Evolutionary conservation across 2,888 invertebrate genomes (phyloP), one percentile per base, ranked within the genome.

Genomic region (Cerastis rubricosa): DNA sequence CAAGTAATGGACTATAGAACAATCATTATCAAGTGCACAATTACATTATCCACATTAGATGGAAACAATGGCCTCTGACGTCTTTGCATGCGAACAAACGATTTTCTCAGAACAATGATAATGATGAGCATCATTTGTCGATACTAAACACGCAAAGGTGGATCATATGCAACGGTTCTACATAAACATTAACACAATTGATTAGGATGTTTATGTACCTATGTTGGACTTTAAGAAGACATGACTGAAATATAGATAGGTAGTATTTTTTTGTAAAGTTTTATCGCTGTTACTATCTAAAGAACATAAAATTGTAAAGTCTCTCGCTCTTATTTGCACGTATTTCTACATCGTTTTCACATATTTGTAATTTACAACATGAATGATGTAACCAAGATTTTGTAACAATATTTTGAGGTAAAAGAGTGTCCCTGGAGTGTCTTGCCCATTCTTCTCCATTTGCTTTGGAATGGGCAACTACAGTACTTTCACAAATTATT

Each of bases 11-110:
- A 17, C 64, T n/a, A 64, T 64, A 17, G 4, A 29, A 54, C 73
- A 17, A n/a, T 54, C 17, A 54, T 5, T 72, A 64, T 64, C n/a
- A 29, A 59, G 25, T 35, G 14, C 45, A 51, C 35, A 12, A 77
- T 17, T 0, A 43, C 51, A 35, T 70, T 69, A 69, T 59, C 47
- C 66, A 63, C 70, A 70, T 35, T 54, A 84, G 43, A 49, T 45
- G 12, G 61, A 70, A 85, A 83, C 82, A 83, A 85, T 85, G 59
- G 65, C 61, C 1, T 17, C 17, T 66, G 71, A 83, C 76, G 76
- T 83, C 82, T 76, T 29, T 45, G n/a, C 65, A 75, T 68, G 74
- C 76, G 59, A 71, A 65, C 67, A 74, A 84, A 59, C 22, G 57
- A 70, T 76, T 61, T 66, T 75, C 85, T 22, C n/a, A 47, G 69